Evolutionary conservation across 2,888 invertebrate species (phyloP).

Genomic region (Vandiemenella viatica): DNA sequence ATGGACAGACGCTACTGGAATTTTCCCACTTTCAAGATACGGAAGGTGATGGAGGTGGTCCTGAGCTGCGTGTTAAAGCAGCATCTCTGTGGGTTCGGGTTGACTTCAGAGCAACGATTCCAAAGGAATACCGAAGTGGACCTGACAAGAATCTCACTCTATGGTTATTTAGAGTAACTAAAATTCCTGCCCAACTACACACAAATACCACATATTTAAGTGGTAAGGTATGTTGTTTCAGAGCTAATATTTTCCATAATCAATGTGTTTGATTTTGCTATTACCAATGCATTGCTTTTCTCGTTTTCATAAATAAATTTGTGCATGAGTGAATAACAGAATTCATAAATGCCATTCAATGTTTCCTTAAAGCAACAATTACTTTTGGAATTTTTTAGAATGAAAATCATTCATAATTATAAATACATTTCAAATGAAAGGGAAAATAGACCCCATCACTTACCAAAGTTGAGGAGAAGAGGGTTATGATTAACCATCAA

Average conservation of each 20-base stretch:
- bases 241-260: too few relatives aligned
- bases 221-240: constrained; percentile 41
- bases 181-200: constrained; percentile 34
- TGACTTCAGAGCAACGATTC: constrained; percentile 31
- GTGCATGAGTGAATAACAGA: too few relatives aligned
- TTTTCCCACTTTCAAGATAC: constrained; percentile 56
- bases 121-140: constrained; percentile 20
- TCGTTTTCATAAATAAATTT: too few relatives aligned
- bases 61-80: constrained; percentile 55
- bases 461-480: too few relatives aligned
- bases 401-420: too few relatives aligned
- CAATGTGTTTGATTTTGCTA: neutral
- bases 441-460: too few relatives aligned
- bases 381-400: too few relatives aligned
- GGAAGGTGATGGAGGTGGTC: constrained; percentile 27
- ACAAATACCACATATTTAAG: constrained; percentile 31
- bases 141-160: constrained; percentile 41
- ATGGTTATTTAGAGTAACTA: constrained; percentile 52
- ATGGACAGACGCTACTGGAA: constrained; percentile 72
- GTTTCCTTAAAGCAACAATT: too few relatives aligned
- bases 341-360: too few relatives aligned
- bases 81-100: constrained; percentile 67
- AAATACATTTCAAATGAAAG: too few relatives aligned
- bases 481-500: too few relatives aligned
- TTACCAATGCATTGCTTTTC: too few relatives aligned